Conservation (phyloP, 2,888 invertebrate genomes). For the Drosophila austrosaltans region DNA sequence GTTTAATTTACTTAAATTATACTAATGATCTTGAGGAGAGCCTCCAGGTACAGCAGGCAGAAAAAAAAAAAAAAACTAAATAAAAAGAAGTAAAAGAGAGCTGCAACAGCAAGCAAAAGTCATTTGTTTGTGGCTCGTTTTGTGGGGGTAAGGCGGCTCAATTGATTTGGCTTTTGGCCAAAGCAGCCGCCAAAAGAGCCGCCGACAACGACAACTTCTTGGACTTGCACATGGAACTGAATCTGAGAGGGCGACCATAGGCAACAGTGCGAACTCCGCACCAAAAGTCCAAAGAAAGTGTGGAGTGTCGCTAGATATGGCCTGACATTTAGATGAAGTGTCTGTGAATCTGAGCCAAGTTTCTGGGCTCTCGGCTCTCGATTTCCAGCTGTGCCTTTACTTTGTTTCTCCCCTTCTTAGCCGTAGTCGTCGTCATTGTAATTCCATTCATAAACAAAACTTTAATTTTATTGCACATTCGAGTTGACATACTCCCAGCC, state of each 20-base stretch:
- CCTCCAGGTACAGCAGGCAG: constrained; percentile 47
- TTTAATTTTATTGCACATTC: constrained; percentile 76
- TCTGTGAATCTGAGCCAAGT: constrained; percentile 75
- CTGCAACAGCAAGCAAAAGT: constrained; percentile 53
- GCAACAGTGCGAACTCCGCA: constrained; percentile 36
- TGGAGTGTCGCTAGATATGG: constrained; percentile 80
- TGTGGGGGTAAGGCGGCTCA: constrained; percentile 71
- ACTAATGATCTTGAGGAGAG: constrained; percentile 78
- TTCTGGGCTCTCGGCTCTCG: constrained; percentile 39
- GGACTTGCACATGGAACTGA: constrained; percentile 11
- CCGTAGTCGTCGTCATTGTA: constrained; percentile 66
- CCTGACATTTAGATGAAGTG: constrained; percentile 83
- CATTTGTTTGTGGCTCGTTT: constrained; percentile 75
- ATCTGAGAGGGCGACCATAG: constrained; percentile 2
- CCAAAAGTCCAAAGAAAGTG: constrained; percentile 36
- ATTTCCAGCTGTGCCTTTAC: constrained; percentile 65
- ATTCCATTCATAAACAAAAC: constrained; percentile 82
- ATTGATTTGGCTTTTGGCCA: constrained; percentile 77
- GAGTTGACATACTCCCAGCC: constrained; percentile 58
- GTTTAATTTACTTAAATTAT: constrained; percentile 82
- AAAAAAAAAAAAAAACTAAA: constrained; percentile 19
- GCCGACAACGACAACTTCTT: constrained; percentile 58
- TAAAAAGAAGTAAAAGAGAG: constrained; percentile 8
- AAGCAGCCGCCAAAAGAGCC: constrained; percentile 75
- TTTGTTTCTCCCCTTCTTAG: constrained; percentile 21